Evolutionary conservation across 2,888 invertebrate genomes (phyloP).

Genomic region (Mactromeris polynyma): DNA sequence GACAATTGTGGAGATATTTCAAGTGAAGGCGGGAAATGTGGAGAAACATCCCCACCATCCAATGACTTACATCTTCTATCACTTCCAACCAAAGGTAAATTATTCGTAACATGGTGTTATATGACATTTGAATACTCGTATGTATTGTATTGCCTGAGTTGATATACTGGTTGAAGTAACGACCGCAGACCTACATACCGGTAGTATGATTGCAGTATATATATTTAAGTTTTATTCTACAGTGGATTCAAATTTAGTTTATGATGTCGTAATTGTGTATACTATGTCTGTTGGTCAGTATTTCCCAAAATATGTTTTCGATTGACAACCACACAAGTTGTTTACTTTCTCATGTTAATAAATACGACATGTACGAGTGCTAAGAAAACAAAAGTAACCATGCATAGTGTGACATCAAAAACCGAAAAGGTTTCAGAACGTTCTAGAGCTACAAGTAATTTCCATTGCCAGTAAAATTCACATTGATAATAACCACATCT

Average conservation of each 20-base stretch:
- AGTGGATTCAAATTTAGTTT: not conserved
- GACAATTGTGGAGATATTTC: too few species aligned
- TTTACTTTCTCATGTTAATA: too few species aligned
- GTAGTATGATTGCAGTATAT: not conserved
- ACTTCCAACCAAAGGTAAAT: not conserved
- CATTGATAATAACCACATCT: not conserved
- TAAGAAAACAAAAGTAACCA: not conserved
- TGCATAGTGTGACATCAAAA: not conserved
- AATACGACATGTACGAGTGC: too few species aligned
- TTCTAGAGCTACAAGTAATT: not conserved
- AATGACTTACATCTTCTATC: not conserved
- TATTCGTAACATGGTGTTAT: not conserved
- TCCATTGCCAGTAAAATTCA: not conserved
- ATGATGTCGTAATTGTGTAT: not conserved
- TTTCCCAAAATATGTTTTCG: not conserved
- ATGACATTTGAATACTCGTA: not conserved
- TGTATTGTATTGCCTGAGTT: not conserved
- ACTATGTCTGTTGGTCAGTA: too few species aligned
- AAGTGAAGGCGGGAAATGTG: not conserved
- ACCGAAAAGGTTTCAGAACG: not conserved
- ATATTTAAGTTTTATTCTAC: not conserved
- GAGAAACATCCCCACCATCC: not conserved
- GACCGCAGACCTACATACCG: not conserved
- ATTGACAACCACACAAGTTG: too few species aligned
- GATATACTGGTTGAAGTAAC: not conserved